phyloP scores from a whole-genome alignment of 2,888 invertebrate species.

The Synergus japonicus region DNA sequence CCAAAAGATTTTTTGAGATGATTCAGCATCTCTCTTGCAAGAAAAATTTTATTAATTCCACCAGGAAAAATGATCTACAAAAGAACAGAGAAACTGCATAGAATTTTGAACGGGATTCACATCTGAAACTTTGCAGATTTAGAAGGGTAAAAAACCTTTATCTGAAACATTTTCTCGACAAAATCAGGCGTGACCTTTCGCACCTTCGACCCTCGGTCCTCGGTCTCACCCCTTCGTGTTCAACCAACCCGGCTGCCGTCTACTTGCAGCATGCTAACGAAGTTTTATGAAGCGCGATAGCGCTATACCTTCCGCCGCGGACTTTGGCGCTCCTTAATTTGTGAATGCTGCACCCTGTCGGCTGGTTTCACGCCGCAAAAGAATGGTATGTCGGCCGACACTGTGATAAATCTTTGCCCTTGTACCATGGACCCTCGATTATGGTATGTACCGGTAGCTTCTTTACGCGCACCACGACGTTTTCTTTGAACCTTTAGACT shows the following conservation, averaged over 20 bases:
- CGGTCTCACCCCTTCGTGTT: slow-evolving; percentile 35
- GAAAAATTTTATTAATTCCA: not conserved
- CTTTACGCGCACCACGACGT: slow-evolving; percentile 47
- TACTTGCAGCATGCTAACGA: slow-evolving; percentile 66
- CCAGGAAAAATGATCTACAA: not conserved
- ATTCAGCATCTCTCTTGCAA: not conserved
- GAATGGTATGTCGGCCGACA: slow-evolving; percentile 74
- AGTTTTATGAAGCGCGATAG: slow-evolving; percentile 76
- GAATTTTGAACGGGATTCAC: too few relatives aligned
- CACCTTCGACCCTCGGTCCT: slow-evolving; percentile 30
- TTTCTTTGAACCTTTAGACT: slow-evolving; percentile 31
- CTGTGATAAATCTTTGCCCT: slow-evolving; percentile 69
- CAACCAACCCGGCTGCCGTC: slow-evolving; percentile 48
- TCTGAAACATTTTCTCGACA: not conserved
- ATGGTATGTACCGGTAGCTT: slow-evolving; percentile 59
- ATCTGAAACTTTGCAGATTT: not conserved
- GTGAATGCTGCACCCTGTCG: slow-evolving; percentile 70
- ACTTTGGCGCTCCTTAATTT: slow-evolving; percentile 76
- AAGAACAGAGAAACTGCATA: too few relatives aligned
- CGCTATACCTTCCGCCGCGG: slow-evolving; percentile 67
- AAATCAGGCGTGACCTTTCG: slow-evolving; percentile 26
- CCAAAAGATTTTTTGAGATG: not conserved
- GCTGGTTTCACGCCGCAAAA: slow-evolving; percentile 67
- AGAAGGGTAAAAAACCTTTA: not conserved
- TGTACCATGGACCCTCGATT: slow-evolving; percentile 57